Base-by-base conservation (phyloP, 2,888 invertebrate genomes). In the Carabus problematicus region DNA sequence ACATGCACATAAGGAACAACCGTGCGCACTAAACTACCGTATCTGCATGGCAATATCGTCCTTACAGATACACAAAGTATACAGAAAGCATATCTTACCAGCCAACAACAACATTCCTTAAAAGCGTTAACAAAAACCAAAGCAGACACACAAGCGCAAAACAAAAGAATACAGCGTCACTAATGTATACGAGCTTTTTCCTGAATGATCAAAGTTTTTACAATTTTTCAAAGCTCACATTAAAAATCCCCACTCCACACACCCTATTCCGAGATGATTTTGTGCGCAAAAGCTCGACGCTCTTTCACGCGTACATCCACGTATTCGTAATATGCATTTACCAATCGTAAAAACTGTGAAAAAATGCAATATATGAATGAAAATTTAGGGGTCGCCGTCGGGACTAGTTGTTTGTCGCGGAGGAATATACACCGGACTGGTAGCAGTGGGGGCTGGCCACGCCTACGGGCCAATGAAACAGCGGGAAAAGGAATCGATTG, bases 401-500 rank as follows among this genome's bases (percentile, higher is more conserved):
- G 70, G 61, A 70, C 70, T 74, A 72, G 71, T 74, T 75, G 71
- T 72, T 72, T 70, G 71, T 72, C 55, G 67, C 73, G 74, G 72
- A 75, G 76, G 77, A 77, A 75, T 75, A 71, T 72, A 74, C 74
- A 71, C 1, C 12, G 49, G 1, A 14, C 45, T 45, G 14, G 49
- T 49, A 80, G 77, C 74, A 72, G 73, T 14, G 45, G 40, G 55
- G 14, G 1, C 11, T 40, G 72, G 76, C 80, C 77, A 80, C 81
- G 81, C 82, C 82, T 77, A 76, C 75, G 73, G 74, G 75, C 82
- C 82, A 82, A 82, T 82, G 76, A 75, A 73, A 77, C 74, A 73
- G 72, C 64, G 70, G 74, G 54, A 75, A 55, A 39, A 41, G 67
- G 80, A 61, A 82, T 82, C 82, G 78, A 82, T 82, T 78, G 79